Conservation (phyloP, 2,797 vertebrate species). For the Buphagus erythrorhynchus region DNA sequence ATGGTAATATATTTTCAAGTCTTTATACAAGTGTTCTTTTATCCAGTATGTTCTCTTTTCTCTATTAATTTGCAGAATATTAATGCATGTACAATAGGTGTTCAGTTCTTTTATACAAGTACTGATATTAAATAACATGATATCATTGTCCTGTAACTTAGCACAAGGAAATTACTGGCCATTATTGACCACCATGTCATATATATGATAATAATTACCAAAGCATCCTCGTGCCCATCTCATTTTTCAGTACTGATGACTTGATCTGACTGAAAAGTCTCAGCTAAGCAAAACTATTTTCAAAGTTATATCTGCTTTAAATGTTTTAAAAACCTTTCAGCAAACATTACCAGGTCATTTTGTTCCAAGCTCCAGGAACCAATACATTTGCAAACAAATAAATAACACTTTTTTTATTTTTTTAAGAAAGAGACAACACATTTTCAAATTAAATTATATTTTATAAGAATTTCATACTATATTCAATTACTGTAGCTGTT, state of each 20-base stretch:
- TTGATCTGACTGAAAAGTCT: background rate
- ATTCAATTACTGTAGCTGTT: background rate
- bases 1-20: background rate
- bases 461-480: background rate
- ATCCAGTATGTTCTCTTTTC: background rate
- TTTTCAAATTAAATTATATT: background rate
- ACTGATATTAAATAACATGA: background rate
- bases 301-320: background rate
- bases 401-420: background rate
- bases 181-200: background rate
- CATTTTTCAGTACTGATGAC: background rate
- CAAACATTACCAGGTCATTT: background rate
- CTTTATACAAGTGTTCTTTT: background rate
- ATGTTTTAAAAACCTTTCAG: background rate
- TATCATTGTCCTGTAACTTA: background rate
- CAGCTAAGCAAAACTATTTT: background rate
- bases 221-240: accelerated
- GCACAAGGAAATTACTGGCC: background rate
- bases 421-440: accelerated
- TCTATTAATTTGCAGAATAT: background rate
- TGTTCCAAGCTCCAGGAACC: background rate
- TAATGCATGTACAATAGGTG: background rate
- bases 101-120: background rate
- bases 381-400: background rate
- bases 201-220: background rate